phyloP scores from a whole-genome alignment of 2,113 vertebrate species.

The Myanophis thanlyinensis region DNA sequence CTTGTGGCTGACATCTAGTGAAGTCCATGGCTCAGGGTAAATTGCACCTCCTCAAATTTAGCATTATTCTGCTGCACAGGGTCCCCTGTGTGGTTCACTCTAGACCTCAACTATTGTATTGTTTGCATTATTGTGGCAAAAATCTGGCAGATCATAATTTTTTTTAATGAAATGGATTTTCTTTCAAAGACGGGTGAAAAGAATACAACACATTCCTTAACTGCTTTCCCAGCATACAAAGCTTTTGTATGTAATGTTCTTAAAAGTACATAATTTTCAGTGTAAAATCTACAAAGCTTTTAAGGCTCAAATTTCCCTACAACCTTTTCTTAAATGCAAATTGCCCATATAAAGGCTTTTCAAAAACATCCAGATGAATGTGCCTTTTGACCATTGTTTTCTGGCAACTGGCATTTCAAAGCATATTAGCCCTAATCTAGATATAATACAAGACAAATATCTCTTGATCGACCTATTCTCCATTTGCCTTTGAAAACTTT shows the following conservation, averaged over 20 bases:
- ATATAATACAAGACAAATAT: neutral
- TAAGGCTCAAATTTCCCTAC: neutral
- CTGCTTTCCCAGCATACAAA: neutral
- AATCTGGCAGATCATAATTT: neutral
- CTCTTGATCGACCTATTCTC: neutral
- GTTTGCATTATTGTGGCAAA: neutral
- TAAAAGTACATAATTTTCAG: neutral
- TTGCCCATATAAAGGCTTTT: neutral
- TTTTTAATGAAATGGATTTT: neutral
- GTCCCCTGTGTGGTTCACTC: neutral
- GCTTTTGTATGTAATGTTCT: neutral
- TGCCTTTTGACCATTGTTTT: neutral
- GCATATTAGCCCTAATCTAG: neutral
- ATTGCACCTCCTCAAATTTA: neutral
- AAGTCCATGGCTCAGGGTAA: neutral
- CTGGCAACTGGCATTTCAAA: neutral
- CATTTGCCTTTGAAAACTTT: neutral
- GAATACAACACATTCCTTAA: neutral
- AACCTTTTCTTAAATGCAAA: neutral
- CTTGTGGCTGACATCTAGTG: neutral
- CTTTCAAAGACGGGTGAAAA: neutral
- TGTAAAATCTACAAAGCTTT: neutral
- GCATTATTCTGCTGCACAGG: neutral
- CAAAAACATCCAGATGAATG: neutral
- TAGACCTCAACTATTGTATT: neutral